A percentile compares a stretch with the other conserved stretches of the same genome.
phyloP scores from a whole-genome alignment of 2,888 invertebrate species.

The Mythimna albipuncta region DNA sequence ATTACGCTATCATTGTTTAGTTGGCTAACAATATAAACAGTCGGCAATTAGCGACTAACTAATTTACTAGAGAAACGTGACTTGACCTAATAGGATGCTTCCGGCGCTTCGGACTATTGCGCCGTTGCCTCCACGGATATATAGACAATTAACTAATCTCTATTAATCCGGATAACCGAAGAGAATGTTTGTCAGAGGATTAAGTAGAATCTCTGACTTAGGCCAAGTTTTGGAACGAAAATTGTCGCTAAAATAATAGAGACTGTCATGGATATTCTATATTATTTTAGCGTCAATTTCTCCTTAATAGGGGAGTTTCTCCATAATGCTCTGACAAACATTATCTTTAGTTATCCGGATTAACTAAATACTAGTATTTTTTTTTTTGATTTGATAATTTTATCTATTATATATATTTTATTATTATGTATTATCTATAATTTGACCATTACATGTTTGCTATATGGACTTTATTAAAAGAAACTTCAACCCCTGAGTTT shows the following conservation, averaged over 20 bases:
- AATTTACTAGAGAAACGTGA: conserved; percentile 61
- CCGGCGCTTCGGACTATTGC: conserved; percentile 27
- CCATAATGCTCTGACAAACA: conserved; percentile 7
- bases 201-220: not conserved
- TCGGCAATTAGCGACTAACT: conserved; percentile 53
- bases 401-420: too few species aligned
- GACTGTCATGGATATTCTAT: not conserved
- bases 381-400: too few species aligned
- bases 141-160: conserved; percentile 49
- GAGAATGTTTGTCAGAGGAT: conserved; percentile 11
- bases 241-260: not conserved
- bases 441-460: too few species aligned
- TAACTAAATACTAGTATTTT: conserved; percentile 1
- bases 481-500: too few species aligned
- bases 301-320: not conserved
- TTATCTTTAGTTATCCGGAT: conserved; percentile 23
- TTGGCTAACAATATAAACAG: conserved; percentile 43
- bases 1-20: conserved; percentile 35
- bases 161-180: conserved; percentile 30
- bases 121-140: conserved; percentile 39
- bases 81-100: conserved; percentile 53
- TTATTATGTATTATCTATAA: too few species aligned
- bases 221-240: not conserved
- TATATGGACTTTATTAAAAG: too few species aligned
- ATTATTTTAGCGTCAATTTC: not conserved